Base-by-base conservation (phyloP, 2,113 vertebrate genomes). In the Acanthisitta chloris region DNA sequence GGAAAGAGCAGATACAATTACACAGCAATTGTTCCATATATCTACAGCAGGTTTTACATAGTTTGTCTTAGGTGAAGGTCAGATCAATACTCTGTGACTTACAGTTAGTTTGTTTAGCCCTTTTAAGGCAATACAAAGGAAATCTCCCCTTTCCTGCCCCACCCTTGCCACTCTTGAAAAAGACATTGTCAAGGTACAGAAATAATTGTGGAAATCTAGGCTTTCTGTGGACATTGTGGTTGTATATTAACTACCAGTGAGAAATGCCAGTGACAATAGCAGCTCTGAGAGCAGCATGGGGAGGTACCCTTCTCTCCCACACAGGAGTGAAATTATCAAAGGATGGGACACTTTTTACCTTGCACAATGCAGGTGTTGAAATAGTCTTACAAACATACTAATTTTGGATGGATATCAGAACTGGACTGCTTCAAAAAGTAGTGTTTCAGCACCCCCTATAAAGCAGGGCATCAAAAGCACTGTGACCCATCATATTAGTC, bases 181-280 rank as follows among this genome's bases (percentile, higher is more conserved):
- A 94, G 65, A 66, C 42, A 67, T 80, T 96, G 74, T 74, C 73
- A 88, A 66, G 11, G 64, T 58, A 94, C 48, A 96, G 76, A 62
- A 92, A 74, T 88, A 91, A 87, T 52, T 84, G 82, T 54, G 76
- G 83, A 94, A 69, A 84, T 54, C 43, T 36, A 72, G 55, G 43
- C 85, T 45, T 86, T 88, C 43, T 96, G 93, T 94, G 81, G 91
- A 94, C 89, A 92, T 71, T 92, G 66, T 61, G 64, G 94, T 93
- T 96, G 93, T 42, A 93, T 33, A 96, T 96, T 96, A 94, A 96
- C 97, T 87, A 87, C 36, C 45, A 29, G 58, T 8, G 49, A 78
- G 34, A 74, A 69, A 33, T 14, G 17, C 16, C 72, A 55, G 36
- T 4, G 6, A 70, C 70, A 78, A 70, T 0, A 78, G 45, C 70